phyloP scores from a whole-genome alignment of 2,797 vertebrate species.

The Gobionotothen gibberifrons region DNA sequence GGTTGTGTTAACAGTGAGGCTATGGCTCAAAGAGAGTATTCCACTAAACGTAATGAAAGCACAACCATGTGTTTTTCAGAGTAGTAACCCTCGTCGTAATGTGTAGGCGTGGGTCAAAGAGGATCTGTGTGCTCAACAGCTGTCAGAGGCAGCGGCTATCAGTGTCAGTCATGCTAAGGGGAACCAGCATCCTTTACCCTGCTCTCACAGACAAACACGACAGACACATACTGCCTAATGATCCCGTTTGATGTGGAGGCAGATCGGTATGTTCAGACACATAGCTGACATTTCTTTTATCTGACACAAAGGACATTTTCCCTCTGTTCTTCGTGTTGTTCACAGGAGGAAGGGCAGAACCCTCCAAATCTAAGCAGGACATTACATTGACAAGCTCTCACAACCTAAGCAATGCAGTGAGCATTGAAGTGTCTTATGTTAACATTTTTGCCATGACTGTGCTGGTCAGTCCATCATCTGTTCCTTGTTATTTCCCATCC shows the following conservation, averaged over 20 bases:
- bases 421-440: constrained; percentile 14
- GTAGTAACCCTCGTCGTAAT: constrained; percentile 8
- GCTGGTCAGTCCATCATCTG: not conserved
- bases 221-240: not conserved
- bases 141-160: constrained; percentile 46
- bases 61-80: not conserved
- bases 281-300: constrained; percentile 29
- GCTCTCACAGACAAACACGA: not conserved
- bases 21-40: not conserved
- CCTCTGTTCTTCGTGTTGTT: constrained; percentile 3
- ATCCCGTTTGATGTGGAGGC: constrained; percentile 18
- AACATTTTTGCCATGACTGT: constrained; percentile 3
- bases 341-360: constrained; percentile 52
- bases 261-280: constrained; percentile 13
- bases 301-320: constrained; percentile 1
- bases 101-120: constrained; percentile 8
- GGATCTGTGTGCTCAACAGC: constrained; percentile 6
- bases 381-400: constrained; percentile 45
- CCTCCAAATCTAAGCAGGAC: constrained; percentile 54
- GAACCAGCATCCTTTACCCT: constrained; percentile 12
- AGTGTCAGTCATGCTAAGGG: constrained; percentile 44
- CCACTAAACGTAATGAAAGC: not conserved
- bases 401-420: constrained; percentile 32
- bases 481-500: not conserved
- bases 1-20: not conserved